Percentiles rank a stretch among this genome's conserved stretches.
Evolutionary conservation across 2,113 vertebrate genomes (phyloP).

Genomic region (Halcyon senegalensis): DNA sequence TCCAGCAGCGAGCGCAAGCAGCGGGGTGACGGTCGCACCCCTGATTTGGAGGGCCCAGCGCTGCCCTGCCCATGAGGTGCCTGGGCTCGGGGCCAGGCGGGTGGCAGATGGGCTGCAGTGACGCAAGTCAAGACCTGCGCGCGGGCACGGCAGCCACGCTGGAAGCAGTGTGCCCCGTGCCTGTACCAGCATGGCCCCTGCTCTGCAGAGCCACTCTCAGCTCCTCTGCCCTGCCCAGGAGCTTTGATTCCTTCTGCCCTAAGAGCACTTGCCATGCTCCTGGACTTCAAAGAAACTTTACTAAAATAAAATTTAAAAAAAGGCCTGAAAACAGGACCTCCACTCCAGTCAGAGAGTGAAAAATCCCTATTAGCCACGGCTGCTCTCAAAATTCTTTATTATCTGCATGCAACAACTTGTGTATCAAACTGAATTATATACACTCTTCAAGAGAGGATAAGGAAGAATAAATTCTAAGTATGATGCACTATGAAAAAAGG

Average conservation of each 20-base stretch:
- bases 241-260: background rate
- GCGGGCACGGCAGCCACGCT: accelerated
- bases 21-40: accelerated
- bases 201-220: background rate
- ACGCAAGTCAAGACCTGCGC: accelerated
- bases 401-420: background rate
- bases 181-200: background rate
- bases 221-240: too few species aligned
- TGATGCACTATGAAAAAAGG: background rate
- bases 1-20: accelerated
- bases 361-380: background rate
- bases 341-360: background rate
- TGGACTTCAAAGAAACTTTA: background rate
- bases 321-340: background rate
- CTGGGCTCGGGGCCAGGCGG: background rate
- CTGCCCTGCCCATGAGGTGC: accelerated
- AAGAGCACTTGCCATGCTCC: background rate
- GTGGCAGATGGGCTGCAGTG: too few species aligned
- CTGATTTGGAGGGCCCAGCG: background rate
- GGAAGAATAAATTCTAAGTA: background rate
- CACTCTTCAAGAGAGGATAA: background rate
- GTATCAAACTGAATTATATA: background rate
- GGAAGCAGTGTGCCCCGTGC: accelerated
- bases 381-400: background rate
- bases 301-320: background rate